These are phyloP conservation scores for Lynx canadensis DNA, from an alignment of 2,113 vertebrate genomes.

Conservation along the genomic window DNA sequence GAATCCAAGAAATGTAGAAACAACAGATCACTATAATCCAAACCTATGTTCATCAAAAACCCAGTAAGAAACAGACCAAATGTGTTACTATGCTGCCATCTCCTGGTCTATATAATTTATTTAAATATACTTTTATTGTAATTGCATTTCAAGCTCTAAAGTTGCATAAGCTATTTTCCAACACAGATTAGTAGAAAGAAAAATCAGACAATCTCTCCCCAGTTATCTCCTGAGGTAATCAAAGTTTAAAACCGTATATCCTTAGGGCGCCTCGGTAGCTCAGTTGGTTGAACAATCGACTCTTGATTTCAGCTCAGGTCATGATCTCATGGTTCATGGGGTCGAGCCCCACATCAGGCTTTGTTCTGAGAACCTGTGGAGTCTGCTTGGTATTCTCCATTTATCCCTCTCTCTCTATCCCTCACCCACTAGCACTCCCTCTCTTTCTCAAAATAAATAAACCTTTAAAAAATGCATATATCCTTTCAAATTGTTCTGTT, in stretches of 20 bases:
- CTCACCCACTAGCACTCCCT: no score
- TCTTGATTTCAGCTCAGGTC: no score
- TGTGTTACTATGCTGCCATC: slow-evolving; percentile 56
- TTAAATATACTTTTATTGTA: neutral
- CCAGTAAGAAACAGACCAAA: neutral
- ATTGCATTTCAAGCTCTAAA: neutral
- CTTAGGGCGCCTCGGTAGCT: no score
- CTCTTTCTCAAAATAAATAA: no score
- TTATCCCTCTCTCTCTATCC: no score
- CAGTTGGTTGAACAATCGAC: no score
- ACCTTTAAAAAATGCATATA: neutral
- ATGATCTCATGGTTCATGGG: no score
- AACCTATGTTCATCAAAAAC: neutral
- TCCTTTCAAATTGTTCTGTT: neutral
- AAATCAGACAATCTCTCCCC: neutral
- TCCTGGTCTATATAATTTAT: slow-evolving; percentile 61
- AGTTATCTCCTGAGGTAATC: neutral
- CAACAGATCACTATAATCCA: neutral
- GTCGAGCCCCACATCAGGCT: no score
- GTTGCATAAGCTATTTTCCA: neutral
- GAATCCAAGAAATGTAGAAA: neutral
- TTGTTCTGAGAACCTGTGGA: no score
- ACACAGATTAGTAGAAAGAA: neutral
- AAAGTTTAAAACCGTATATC: neutral
- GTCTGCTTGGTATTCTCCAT: no score